A percentile compares a stretch with the other conserved stretches of the same genome.
Evolutionary conservation across 2,113 vertebrate species (phyloP).

Genomic region (Myotis lucifugus): DNA sequence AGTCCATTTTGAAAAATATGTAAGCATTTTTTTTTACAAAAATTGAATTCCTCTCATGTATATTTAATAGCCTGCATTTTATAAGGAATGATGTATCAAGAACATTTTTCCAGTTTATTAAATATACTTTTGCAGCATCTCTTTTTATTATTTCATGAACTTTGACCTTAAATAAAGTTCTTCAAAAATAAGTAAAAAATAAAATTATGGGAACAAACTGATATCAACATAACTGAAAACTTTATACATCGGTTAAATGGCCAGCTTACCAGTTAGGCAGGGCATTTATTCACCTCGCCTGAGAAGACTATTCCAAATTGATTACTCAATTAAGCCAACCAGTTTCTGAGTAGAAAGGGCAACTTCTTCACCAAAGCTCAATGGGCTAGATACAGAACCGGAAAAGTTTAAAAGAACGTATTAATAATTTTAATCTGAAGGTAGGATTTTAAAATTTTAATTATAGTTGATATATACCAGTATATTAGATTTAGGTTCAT

Average conservation of each 20-base stretch:
- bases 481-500: not conserved
- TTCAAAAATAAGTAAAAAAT: not conserved
- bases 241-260: conserved; percentile 1
- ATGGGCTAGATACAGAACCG: not conserved
- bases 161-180: not conserved
- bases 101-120: not conserved
- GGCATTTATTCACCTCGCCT: not conserved
- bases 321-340: not conserved
- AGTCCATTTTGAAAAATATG: not conserved
- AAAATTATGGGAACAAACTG: not conserved
- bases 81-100: not conserved
- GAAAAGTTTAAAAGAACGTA: not conserved
- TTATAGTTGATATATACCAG: not conserved
- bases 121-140: not conserved
- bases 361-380: not conserved
- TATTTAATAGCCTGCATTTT: not conserved
- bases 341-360: not conserved
- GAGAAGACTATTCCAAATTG: not conserved
- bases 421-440: conserved; percentile 24
- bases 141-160: not conserved
- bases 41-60: not conserved
- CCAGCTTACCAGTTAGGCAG: not conserved
- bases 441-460: not conserved
- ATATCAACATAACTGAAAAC: not conserved
- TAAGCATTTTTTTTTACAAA: not conserved